phyloP scores from a whole-genome alignment of 2,797 vertebrate species.

The Urocyon cinereoargenteus region DNA sequence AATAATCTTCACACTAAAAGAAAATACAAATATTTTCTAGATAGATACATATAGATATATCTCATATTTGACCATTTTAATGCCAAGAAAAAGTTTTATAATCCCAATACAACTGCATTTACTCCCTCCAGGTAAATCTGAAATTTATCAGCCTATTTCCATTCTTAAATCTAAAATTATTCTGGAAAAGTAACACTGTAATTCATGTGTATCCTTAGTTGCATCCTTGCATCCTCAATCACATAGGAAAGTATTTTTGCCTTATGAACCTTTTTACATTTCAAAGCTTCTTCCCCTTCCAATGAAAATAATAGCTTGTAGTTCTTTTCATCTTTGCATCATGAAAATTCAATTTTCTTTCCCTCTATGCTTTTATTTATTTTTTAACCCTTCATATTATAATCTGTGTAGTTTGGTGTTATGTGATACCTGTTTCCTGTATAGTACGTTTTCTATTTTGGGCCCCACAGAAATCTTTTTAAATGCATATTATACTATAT shows the following conservation, averaged over 20 bases:
- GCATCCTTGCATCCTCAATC: constrained; percentile 50
- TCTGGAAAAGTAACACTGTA: background rate
- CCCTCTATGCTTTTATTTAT: constrained; percentile 65
- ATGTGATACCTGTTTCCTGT: background rate
- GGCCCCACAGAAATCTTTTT: background rate
- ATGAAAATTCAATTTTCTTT: constrained; percentile 74
- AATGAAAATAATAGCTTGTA: constrained; percentile 66
- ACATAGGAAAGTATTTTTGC: constrained; percentile 60
- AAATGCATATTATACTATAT: background rate
- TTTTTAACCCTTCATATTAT: constrained; percentile 61
- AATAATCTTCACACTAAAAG: background rate
- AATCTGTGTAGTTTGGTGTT: background rate
- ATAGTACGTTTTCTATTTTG: background rate
- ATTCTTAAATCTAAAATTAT: constrained; percentile 40
- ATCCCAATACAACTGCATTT: background rate
- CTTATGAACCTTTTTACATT: constrained; percentile 72
- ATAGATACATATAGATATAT: background rate
- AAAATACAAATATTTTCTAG: background rate
- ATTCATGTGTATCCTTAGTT: constrained; percentile 46
- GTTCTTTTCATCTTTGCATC: constrained; percentile 62
- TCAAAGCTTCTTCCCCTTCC: constrained; percentile 65
- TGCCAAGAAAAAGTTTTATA: background rate
- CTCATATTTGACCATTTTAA: background rate
- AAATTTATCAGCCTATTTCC: constrained; percentile 32
- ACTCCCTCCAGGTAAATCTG: constrained; percentile 1